Conservation (phyloP, 1,140 invertebrate genomes). For the Halyomorpha halys region DNA sequence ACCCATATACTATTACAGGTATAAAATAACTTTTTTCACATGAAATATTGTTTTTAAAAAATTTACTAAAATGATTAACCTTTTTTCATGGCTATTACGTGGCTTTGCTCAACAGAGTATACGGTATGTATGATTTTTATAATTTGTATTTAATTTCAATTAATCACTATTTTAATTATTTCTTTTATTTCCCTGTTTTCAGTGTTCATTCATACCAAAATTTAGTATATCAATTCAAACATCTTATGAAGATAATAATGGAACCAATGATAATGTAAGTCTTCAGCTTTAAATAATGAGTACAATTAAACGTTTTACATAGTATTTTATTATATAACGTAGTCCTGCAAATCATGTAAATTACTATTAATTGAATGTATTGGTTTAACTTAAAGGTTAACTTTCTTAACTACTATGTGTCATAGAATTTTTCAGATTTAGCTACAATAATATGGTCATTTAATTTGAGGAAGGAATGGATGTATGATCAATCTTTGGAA, state of each 20-base stretch:
- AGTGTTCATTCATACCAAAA: slow-evolving; percentile 88
- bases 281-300: not conserved
- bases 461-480: too few relatives aligned
- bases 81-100: slow-evolving; percentile 3
- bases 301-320: too few relatives aligned
- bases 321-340: too few relatives aligned
- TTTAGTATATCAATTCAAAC: slow-evolving; percentile 81
- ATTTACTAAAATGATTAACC: slow-evolving; percentile 13
- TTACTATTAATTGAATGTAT: too few relatives aligned
- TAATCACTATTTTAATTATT: not conserved
- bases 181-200: slow-evolving; percentile 36
- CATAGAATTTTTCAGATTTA: too few relatives aligned
- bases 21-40: slow-evolving; percentile 29
- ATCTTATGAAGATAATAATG: slow-evolving; percentile 82
- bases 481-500: too few relatives aligned
- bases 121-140: slow-evolving; percentile 29
- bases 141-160: slow-evolving; percentile 4
- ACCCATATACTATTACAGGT: slow-evolving; percentile 85
- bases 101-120: slow-evolving; percentile 41
- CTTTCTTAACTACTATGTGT: too few relatives aligned
- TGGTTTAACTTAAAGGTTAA: too few relatives aligned
- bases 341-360: too few relatives aligned
- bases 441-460: too few relatives aligned
- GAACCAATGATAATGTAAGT: slow-evolving; percentile 78
- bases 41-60: slow-evolving; percentile 18